Conservation (phyloP, 92 coral and sea anemone genomes). For the Bergia sp. region DNA sequence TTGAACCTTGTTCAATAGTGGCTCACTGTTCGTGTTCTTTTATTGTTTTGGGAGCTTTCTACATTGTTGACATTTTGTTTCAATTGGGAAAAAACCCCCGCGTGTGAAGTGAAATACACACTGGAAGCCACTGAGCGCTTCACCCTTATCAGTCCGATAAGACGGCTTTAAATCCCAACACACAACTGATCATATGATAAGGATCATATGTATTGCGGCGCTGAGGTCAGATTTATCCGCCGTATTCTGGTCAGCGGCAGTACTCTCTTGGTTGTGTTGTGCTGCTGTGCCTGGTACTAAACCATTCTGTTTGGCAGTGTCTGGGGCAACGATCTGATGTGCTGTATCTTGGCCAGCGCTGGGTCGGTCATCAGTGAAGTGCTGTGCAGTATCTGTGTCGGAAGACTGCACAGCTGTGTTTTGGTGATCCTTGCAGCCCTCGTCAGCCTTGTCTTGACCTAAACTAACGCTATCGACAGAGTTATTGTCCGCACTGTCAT, state of each 20-base stretch:
- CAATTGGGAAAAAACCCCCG: no score
- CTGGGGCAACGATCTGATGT: neutral
- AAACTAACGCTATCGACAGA: neutral
- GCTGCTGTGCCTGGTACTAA: neutral
- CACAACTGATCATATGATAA: constrained; percentile 6
- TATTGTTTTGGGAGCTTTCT: no score
- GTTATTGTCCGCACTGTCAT: neutral
- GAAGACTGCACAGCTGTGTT: neutral
- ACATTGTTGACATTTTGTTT: no score
- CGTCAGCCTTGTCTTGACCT: neutral
- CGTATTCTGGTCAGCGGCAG: neutral
- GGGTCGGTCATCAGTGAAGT: neutral
- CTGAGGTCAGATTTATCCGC: neutral
- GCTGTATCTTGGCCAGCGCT: neutral
- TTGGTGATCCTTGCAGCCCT: neutral
- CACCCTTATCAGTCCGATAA: neutral
- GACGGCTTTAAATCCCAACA: neutral
- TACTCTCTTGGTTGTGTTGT: neutral
- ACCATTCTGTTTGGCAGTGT: neutral
- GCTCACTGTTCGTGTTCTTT: no score
- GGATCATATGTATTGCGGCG: constrained; percentile 2
- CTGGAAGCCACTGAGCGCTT: neutral
- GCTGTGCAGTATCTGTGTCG: neutral
- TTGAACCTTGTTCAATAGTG: no score
- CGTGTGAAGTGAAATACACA: no score